A percentile compares a stretch with the other conserved stretches of the same genome.
These are phyloP conservation scores for Drosophila guanche DNA, from an alignment of 1,140 invertebrate species.

Conservation along the genomic window DNA sequence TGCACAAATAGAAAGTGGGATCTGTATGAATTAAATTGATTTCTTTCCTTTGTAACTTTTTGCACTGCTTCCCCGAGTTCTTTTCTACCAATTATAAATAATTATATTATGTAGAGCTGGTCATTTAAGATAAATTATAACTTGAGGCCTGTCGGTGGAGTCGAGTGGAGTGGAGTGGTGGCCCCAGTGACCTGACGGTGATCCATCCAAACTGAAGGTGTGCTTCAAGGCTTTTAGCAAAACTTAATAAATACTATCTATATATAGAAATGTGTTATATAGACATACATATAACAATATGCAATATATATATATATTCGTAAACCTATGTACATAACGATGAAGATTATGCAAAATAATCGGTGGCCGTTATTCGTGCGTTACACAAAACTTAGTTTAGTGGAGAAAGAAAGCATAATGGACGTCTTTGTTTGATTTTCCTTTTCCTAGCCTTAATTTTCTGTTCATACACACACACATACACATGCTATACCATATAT, in stretches of 20 bases:
- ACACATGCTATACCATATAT: too few relatives aligned
- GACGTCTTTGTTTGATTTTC: constrained; percentile 5
- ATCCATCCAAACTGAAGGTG: too few relatives aligned
- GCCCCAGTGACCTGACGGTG: too few relatives aligned
- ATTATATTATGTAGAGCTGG: constrained; percentile 44
- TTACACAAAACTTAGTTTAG: constrained; percentile 40
- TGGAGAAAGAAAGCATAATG: constrained; percentile 18
- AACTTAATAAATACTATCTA: constrained; percentile 11
- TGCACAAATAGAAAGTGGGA: not conserved
- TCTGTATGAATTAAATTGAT: not conserved
- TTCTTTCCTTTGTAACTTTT: not conserved
- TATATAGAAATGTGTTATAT: constrained; percentile 30
- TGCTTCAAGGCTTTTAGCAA: constrained; percentile 5
- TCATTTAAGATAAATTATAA: constrained; percentile 48
- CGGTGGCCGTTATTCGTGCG: constrained; percentile 23
- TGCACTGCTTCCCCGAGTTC: constrained; percentile 1
- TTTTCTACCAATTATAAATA: constrained; percentile 20
- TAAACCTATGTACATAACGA: constrained; percentile 53
- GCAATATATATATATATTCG: constrained; percentile 20
- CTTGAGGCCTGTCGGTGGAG: constrained; percentile 5
- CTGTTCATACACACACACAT: not conserved
- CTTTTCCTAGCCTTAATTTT: constrained; percentile 6
- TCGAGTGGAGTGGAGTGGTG: too few relatives aligned
- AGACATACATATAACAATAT: constrained; percentile 42
- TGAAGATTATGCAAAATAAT: constrained; percentile 26